Evolutionary conservation across 1,140 invertebrate species (phyloP).

Genomic region (Melipona quadrifasciata): DNA sequence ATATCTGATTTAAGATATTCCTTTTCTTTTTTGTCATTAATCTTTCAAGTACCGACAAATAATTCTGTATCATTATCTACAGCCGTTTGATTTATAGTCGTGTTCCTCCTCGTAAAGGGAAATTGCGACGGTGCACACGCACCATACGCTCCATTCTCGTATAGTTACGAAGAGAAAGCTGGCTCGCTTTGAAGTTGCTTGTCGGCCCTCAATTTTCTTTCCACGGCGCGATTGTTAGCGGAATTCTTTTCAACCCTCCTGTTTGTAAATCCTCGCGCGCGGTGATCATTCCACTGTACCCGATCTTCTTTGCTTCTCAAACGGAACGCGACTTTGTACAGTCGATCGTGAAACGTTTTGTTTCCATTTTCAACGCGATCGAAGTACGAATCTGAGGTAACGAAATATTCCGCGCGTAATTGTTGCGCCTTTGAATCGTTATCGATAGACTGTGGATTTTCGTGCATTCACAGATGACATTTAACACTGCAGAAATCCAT

Average conservation of each 20-base stretch:
- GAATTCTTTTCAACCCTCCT: slow-evolving; percentile 34
- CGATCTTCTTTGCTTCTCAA: neutral
- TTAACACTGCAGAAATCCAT: too few species aligned
- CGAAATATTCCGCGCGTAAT: neutral
- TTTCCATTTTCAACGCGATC: neutral
- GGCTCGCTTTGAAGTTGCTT: slow-evolving; percentile 18
- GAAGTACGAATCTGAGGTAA: neutral
- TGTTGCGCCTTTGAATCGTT: too few species aligned
- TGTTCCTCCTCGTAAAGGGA: neutral
- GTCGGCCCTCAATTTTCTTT: slow-evolving; percentile 19
- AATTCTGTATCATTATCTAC: neutral
- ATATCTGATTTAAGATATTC: neutral
- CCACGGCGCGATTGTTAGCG: slow-evolving; percentile 24
- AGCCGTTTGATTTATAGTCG: neutral
- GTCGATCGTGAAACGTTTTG: neutral
- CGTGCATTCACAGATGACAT: too few species aligned
- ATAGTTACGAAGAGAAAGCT: neutral
- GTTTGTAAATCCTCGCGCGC: slow-evolving; percentile 21
- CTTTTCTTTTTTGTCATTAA: neutral
- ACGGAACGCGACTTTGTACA: neutral
- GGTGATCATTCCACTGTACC: neutral
- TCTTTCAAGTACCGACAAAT: neutral
- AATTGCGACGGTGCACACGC: neutral
- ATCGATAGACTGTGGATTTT: too few species aligned
- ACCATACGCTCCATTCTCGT: neutral